phyloP scores from a whole-genome alignment of 2,113 vertebrate species.

The Cochlearius cochlearius region DNA sequence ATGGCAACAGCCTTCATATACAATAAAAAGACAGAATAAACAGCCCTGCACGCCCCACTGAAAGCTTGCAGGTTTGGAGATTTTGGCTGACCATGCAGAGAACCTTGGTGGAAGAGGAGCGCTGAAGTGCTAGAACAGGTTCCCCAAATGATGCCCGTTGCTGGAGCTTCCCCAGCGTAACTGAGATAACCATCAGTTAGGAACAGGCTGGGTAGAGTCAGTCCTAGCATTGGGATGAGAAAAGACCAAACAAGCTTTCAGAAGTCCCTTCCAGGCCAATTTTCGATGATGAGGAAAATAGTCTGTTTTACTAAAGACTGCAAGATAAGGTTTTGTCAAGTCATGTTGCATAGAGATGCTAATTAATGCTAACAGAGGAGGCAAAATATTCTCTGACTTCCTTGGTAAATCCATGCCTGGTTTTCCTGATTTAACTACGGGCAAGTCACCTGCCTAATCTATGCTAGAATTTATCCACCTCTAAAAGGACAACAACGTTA shows the following conservation, averaged over 20 bases:
- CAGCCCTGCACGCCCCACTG: neutral
- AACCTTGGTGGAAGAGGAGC: neutral
- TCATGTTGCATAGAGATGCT: neutral
- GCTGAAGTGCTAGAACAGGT: neutral
- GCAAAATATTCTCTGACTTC: neutral
- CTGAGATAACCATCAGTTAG: neutral
- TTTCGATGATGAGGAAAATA: neutral
- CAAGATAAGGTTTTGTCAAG: neutral
- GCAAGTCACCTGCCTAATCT: neutral
- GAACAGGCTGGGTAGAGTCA: neutral
- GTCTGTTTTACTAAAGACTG: neutral
- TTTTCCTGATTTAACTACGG: neutral
- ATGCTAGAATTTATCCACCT: neutral
- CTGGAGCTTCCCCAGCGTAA: neutral
- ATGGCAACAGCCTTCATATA: too few relatives aligned
- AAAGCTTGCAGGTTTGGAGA: neutral
- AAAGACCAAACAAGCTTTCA: neutral
- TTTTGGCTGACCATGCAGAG: neutral
- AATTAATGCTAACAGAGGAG: neutral
- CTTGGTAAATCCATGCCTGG: neutral
- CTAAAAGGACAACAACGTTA: rapidly evolving
- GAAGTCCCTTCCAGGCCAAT: neutral
- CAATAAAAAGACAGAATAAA: neutral
- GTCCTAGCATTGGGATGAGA: neutral
- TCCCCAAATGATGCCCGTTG: neutral